Evolutionary conservation across 2,797 vertebrate species (phyloP), one percentile per base, ranked within the genome.

Genomic region (Argyrosomus regius): DNA sequence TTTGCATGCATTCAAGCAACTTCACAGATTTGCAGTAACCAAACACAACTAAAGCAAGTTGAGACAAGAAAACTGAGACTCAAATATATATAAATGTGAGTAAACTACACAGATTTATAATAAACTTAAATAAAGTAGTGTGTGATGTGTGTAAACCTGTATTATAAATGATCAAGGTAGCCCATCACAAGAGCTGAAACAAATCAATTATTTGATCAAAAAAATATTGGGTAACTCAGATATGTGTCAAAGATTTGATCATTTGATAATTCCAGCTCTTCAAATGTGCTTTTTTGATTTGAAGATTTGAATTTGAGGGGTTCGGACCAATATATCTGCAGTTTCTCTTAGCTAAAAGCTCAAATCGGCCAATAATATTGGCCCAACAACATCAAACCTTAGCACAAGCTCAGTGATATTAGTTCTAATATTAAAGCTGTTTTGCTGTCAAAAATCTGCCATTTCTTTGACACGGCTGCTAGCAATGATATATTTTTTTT

Each of bases 401-500:
- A 28, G n/a, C 56, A 76, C 39, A 46, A 57, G 54, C 24, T 31
- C n/a, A 14, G 28, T 61, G 22, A 41, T 22, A 17, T 28, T 54
- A 60, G 12, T 46, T 48, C 20, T 11, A 35, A 63, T 50, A 48
- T 5, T 14, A 26, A 68, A 64, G 6, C 14, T 5, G 58, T 57
- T 52, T 74, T n/a, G 18, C 12, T 49, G 26, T 22, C 39, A 16
- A 63, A 46, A 61, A 56, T 57, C 41, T 7, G 46, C 39, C 6
- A 20, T 26, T 56, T 60, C 61, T 66, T 4, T 22, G 43, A 49
- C 26, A 54, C 31, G 7, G 31, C 65, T 67, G 50, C 39, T 2
- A 31, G 65, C 12, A 17, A 39, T 56, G 49, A 56, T 52, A 66
- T 67, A 39, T 70, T 31, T 68, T 72, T 73, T 63, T 53, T 28